Percentiles rank a stretch among this genome's conserved stretches.
Evolutionary conservation across 2,888 invertebrate species (phyloP).

Genomic region (Erebia palarica): DNA sequence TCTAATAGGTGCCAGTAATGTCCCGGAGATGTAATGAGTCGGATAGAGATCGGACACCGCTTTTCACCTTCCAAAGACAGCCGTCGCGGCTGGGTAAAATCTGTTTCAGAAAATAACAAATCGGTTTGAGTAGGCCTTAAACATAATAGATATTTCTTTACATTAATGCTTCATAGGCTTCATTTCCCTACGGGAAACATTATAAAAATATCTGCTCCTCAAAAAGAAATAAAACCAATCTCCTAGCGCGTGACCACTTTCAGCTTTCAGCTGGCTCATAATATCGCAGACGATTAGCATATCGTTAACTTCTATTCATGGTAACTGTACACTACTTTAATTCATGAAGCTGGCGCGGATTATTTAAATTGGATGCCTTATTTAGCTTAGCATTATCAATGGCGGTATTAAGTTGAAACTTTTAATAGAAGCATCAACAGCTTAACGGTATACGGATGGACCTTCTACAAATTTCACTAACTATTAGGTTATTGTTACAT

Average conservation of each 20-base stretch:
- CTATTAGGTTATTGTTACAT: too few relatives aligned
- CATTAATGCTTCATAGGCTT: neutral
- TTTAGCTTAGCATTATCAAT: neutral
- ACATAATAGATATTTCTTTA: too few relatives aligned
- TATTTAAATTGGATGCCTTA: conserved; percentile 20
- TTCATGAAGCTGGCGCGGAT: conserved; percentile 4
- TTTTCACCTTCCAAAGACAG: too few relatives aligned
- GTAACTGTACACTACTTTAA: conserved; percentile 52
- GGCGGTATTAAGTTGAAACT: neutral
- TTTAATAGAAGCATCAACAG: too few relatives aligned
- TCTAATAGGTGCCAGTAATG: too few relatives aligned
- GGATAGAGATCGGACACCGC: too few relatives aligned
- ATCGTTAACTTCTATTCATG: conserved; percentile 72
- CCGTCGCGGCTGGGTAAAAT: too few relatives aligned
- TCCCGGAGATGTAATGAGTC: too few relatives aligned
- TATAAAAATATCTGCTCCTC: neutral
- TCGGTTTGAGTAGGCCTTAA: too few relatives aligned
- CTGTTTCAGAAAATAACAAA: too few relatives aligned
- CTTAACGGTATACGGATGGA: too few relatives aligned
- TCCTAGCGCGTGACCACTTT: conserved; percentile 47
- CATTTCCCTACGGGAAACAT: neutral
- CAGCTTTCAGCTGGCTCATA: conserved; percentile 57
- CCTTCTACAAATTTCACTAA: too few relatives aligned
- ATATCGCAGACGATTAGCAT: conserved; percentile 66
- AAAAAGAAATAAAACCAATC: neutral